Evolutionary conservation across 1,140 invertebrate genomes (phyloP), one percentile per base, ranked within the genome.

Genomic region (Charaxes varanes): DNA sequence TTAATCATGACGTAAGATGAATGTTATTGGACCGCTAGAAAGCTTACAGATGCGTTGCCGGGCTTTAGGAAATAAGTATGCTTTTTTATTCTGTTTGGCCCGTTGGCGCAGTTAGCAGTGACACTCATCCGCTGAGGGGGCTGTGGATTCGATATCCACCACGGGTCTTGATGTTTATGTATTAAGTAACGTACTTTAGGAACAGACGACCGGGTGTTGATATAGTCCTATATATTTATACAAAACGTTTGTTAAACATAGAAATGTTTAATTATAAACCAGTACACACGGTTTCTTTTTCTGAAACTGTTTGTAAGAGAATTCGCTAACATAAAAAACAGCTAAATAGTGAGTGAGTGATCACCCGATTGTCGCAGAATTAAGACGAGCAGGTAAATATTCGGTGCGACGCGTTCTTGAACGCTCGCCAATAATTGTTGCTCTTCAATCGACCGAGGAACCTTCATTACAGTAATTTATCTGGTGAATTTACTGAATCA

Each of bases 341-440:
- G 45, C 46, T 37, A 31, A 46, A 43, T 49, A 23, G 41, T 16
- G 34, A 36, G 30, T 42, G 31, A 26, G 23, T 27, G 46, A 64
- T 58, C 51, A 52, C 37, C 54, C 57, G 67, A 65, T 58, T 65
- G 51, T 64, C 60, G 66, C 60, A 45, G 52, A 74, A 67, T 63
- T 41, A 43, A 48, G 46, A 41, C 54, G 45, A 52, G 51, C 70
- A 79, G 72, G 71, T 77, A 79, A 77, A 79, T 68, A 76, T 72
- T 68, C 62, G 64, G 65, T 70, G 58, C 60, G 67, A 48, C 52
- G 45, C 60, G 70, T 65, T 74, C 69, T 79, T 79, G 74, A 74
- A 66, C 38, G 26, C 27, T 47, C 70, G 71, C 72, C 74, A 79
- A 72, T 66, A 49, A 74, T 77, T 70, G 63, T 77, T 63, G 69